Evolutionary conservation across 64 coral and sea anemone genomes (phyloP).

Genomic region (Trachythela sp.): DNA sequence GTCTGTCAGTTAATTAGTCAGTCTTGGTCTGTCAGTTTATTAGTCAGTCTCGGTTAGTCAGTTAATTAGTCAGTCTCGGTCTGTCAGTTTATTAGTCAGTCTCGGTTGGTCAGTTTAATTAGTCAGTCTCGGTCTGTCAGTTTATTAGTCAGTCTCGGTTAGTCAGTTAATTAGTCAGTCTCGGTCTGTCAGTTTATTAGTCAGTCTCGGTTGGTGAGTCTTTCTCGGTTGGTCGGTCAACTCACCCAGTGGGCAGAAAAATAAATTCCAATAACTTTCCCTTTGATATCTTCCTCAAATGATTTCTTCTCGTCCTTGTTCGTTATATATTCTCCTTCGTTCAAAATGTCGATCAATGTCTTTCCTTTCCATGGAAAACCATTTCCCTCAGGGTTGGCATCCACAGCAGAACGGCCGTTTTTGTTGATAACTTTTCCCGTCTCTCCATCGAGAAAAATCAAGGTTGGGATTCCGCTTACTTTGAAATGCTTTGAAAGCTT

Average conservation of each 20-base stretch:
- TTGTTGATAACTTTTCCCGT: constrained; percentile 70
- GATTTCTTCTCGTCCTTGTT: constrained; percentile 37
- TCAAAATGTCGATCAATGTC: constrained; percentile 51
- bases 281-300: constrained; percentile 44
- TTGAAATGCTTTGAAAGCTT: constrained; percentile 80
- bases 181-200: too few relatives aligned
- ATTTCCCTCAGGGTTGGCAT: constrained; percentile 53
- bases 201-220: too few relatives aligned
- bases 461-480: constrained; percentile 85
- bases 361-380: constrained; percentile 84
- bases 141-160: too few relatives aligned
- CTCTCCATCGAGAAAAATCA: constrained; percentile 82
- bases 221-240: too few relatives aligned
- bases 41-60: too few relatives aligned
- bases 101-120: too few relatives aligned
- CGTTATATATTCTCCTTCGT: constrained; percentile 56
- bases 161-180: too few relatives aligned
- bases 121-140: too few relatives aligned
- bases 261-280: constrained; percentile 81
- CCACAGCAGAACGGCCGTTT: constrained; percentile 49
- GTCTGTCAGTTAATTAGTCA: too few relatives aligned
- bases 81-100: too few relatives aligned
- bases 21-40: too few relatives aligned
- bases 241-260: constrained; percentile 99
- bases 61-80: too few relatives aligned